These are phyloP conservation scores for Euphonia xanthogaster DNA, from an alignment of 2,797 vertebrate species.

Conservation along the genomic window DNA sequence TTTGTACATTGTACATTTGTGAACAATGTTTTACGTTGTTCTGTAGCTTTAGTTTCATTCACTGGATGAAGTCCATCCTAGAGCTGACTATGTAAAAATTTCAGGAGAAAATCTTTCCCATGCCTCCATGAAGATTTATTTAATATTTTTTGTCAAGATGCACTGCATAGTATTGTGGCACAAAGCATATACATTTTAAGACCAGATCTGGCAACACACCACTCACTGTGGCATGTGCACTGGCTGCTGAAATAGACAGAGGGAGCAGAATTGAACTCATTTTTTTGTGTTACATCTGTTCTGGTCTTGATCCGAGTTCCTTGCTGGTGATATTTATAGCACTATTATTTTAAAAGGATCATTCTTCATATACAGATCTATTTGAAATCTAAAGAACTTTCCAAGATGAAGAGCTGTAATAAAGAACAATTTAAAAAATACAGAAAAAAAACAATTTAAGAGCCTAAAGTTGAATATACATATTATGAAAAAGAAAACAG, in stretches of 20 bases:
- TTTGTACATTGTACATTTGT: background rate
- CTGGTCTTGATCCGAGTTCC: background rate
- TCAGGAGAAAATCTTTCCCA: background rate
- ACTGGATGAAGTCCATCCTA: background rate
- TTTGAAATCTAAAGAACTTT: background rate
- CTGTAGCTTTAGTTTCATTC: background rate
- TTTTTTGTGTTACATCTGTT: background rate
- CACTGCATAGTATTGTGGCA: background rate
- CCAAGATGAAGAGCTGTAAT: background rate
- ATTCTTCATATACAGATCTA: background rate
- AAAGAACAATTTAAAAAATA: background rate
- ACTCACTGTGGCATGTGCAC: background rate
- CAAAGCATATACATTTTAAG: background rate
- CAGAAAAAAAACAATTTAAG: background rate
- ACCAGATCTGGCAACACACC: background rate
- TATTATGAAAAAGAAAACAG: background rate
- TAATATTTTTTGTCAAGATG: background rate
- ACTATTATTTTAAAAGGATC: background rate
- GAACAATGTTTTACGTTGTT: background rate
- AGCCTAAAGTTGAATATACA: background rate
- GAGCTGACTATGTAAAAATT: background rate
- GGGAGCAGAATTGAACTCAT: background rate
- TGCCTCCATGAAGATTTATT: background rate
- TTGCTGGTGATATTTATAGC: background rate
- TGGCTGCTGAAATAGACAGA: background rate